Conservation (phyloP, 2,113 vertebrate genomes). For the Catharus minimus region DNA sequence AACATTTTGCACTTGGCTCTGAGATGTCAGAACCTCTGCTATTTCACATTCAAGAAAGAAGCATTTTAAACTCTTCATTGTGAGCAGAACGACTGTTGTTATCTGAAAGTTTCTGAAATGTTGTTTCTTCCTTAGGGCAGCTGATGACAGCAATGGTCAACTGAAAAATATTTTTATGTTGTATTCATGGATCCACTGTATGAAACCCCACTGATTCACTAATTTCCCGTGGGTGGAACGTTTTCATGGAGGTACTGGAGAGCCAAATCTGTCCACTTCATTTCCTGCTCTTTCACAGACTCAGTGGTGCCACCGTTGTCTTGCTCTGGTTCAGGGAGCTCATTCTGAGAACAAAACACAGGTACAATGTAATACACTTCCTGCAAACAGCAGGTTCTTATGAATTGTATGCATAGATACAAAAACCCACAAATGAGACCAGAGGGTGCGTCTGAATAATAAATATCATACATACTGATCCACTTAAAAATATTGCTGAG, state of each 20-base stretch:
- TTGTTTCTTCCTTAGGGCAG: neutral
- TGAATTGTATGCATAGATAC: neutral
- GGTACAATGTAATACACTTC: neutral
- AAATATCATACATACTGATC: neutral
- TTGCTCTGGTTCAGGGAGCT: slow-evolving; percentile 96
- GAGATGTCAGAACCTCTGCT: neutral
- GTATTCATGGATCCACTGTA: neutral
- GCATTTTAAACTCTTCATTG: neutral
- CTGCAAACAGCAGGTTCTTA: neutral
- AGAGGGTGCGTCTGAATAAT: neutral
- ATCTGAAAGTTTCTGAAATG: neutral
- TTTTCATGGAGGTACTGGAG: slow-evolving; percentile 96
- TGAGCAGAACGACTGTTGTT: neutral
- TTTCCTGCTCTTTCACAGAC: slow-evolving; percentile 97
- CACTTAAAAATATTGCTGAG: neutral
- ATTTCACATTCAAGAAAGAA: neutral
- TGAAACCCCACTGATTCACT: neutral
- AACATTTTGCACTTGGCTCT: neutral
- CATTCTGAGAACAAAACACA: slow-evolving; percentile 80
- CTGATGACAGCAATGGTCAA: neutral
- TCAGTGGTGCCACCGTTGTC: slow-evolving; percentile 96
- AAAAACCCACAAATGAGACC: neutral
- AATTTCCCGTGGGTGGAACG: slow-evolving; percentile 82
- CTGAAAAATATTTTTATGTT: neutral
- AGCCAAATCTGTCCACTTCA: slow-evolving; percentile 98